Percentiles rank a stretch among this genome's conserved stretches.
phyloP scores from a whole-genome alignment of 1,140 invertebrate species.

The Lethrus apterus region DNA sequence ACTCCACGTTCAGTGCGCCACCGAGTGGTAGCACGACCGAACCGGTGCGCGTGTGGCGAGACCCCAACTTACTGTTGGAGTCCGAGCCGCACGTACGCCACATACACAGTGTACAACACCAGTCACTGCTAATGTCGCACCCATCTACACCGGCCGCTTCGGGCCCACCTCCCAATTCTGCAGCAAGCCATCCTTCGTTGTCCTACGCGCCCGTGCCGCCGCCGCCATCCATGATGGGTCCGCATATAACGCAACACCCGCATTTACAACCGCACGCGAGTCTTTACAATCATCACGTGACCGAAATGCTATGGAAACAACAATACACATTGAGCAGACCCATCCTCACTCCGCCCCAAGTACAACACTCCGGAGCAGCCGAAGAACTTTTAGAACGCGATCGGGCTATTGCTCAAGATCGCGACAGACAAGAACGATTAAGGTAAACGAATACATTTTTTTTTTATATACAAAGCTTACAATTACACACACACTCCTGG shows the following conservation, averaged over 20 bases:
- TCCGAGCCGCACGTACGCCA: conserved; percentile 45
- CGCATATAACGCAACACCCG: conserved; percentile 29
- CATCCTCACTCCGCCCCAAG: conserved; percentile 41
- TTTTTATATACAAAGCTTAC: too few relatives aligned
- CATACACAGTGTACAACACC: conserved; percentile 44
- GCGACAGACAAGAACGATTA: conserved; percentile 32
- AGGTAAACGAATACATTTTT: conserved; percentile 26
- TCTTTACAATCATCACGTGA: conserved; percentile 40
- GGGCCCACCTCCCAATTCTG: conserved; percentile 31
- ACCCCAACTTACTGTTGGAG: conserved; percentile 43
- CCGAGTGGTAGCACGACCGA: conserved; percentile 21
- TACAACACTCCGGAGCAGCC: conserved; percentile 22
- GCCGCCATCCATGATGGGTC: conserved; percentile 32
- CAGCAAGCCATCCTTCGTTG: conserved; percentile 28
- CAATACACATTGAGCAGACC: conserved; percentile 42
- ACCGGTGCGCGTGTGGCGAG: conserved; percentile 45
- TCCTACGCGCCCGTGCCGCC: conserved; percentile 32
- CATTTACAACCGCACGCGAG: conserved; percentile 41
- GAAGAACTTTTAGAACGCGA: conserved; percentile 60
- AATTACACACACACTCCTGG: too few relatives aligned
- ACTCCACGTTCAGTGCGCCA: conserved; percentile 31
- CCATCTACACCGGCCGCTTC: conserved; percentile 34
- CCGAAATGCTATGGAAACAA: conserved; percentile 40
- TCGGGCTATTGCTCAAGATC: conserved; percentile 35
- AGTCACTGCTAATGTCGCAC: conserved; percentile 48